Percentiles rank a stretch among this genome's conserved stretches.
phyloP scores from a whole-genome alignment of 2,888 invertebrate genomes.

The Allygus modestus region DNA sequence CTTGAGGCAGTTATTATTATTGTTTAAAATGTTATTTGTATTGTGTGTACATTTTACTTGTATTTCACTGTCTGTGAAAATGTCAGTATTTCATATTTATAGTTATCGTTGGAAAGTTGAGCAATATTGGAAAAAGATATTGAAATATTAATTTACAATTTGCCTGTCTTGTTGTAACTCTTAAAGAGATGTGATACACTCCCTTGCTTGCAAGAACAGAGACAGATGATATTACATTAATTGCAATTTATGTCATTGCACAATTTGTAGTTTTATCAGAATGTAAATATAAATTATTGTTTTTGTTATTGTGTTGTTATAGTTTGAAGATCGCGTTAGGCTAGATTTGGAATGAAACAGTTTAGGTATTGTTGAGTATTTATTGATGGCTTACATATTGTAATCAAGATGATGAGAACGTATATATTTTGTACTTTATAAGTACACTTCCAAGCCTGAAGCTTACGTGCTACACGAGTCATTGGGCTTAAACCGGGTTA shows the following conservation, averaged over 20 bases:
- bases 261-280: neutral
- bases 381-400: neutral
- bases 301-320: conserved; percentile 13
- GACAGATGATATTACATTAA: neutral
- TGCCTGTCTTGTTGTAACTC: neutral
- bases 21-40: neutral
- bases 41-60: conserved; percentile 26
- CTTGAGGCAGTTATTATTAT: neutral
- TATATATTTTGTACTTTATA: conserved; percentile 24
- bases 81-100: conserved; percentile 41
- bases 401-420: neutral
- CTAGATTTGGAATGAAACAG: neutral
- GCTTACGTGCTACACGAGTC: neutral
- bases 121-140: conserved; percentile 25
- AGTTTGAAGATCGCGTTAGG: neutral
- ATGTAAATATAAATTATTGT: conserved; percentile 9
- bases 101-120: conserved; percentile 11
- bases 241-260: neutral
- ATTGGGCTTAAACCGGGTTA: neutral
- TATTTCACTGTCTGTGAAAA: conserved; percentile 40
- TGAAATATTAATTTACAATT: neutral
- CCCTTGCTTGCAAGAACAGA: neutral
- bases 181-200: neutral
- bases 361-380: neutral
- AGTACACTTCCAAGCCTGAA: conserved; percentile 3